These are phyloP conservation scores for Labeo rohita DNA, from an alignment of 2,113 vertebrate species.

Conservation along the genomic window DNA sequence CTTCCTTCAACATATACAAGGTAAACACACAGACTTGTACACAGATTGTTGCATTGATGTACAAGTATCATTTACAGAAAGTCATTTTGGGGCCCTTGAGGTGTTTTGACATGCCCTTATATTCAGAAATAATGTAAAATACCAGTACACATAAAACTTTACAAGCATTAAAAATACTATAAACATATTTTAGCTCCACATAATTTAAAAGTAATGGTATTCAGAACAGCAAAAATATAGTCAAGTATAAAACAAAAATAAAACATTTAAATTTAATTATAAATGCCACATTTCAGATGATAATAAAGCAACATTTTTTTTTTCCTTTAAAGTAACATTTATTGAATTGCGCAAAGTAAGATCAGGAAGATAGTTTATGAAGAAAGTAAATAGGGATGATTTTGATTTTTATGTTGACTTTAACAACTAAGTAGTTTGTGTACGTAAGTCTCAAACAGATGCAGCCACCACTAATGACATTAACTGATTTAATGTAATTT, in stretches of 20 bases:
- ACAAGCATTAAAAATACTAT: too few relatives aligned
- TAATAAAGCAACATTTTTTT: too few relatives aligned
- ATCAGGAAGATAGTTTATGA: background rate
- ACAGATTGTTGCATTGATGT: too few relatives aligned
- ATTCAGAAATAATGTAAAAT: too few relatives aligned
- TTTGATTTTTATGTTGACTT: background rate
- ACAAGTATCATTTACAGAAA: too few relatives aligned
- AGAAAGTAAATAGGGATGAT: background rate
- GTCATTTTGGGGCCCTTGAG: too few relatives aligned
- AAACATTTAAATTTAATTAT: background rate
- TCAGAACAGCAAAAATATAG: background rate
- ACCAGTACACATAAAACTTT: too few relatives aligned
- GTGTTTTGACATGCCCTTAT: too few relatives aligned
- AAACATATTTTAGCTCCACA: too few relatives aligned
- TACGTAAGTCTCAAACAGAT: background rate
- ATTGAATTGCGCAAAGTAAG: background rate
- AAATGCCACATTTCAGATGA: background rate
- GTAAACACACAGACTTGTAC: too few relatives aligned
- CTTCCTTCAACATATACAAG: too few relatives aligned
- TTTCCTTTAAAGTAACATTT: background rate
- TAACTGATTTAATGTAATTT: constrained; percentile 43
- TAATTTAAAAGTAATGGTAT: too few relatives aligned
- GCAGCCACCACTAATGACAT: background rate
- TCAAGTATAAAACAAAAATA: background rate
- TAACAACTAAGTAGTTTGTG: background rate